phyloP scores from a whole-genome alignment of 2,888 invertebrate species.

The Ramazzottius varieornatus region DNA sequence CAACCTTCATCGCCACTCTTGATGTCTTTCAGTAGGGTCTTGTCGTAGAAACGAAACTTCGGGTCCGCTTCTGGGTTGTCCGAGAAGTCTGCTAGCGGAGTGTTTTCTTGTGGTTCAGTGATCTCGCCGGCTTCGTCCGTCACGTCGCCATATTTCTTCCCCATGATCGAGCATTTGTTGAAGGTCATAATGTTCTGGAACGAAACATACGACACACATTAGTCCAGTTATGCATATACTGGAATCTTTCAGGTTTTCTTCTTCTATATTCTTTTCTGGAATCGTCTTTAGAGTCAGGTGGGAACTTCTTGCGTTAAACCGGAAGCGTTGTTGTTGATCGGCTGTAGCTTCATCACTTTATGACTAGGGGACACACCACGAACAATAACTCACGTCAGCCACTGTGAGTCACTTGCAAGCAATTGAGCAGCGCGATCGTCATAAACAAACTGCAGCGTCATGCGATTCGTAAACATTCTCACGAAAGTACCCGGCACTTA shows the following conservation, averaged over 20 bases:
- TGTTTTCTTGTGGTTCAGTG: slow-evolving; percentile 49
- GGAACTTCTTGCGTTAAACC: too few relatives aligned
- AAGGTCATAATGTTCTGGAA: slow-evolving; percentile 90
- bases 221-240: too few relatives aligned
- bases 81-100: slow-evolving; percentile 68
- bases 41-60: slow-evolving; percentile 79
- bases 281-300: too few relatives aligned
- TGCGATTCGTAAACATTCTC: too few relatives aligned
- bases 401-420: too few relatives aligned
- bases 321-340: too few relatives aligned
- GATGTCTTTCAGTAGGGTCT: slow-evolving; percentile 53
- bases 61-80: slow-evolving; percentile 69
- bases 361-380: too few relatives aligned
- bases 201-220: slow-evolving; percentile 7
- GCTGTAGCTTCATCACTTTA: too few relatives aligned
- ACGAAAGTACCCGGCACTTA: too few relatives aligned
- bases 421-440: neutral
- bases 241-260: too few relatives aligned
- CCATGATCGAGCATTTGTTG: slow-evolving; percentile 89
- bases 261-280: too few relatives aligned
- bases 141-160: slow-evolving; percentile 67
- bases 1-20: slow-evolving; percentile 40
- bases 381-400: too few relatives aligned
- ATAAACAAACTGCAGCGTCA: neutral
- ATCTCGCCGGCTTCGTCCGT: slow-evolving; percentile 47